Conservation (phyloP, 2,113 vertebrate genomes). For the Tursiops truncatus region DNA sequence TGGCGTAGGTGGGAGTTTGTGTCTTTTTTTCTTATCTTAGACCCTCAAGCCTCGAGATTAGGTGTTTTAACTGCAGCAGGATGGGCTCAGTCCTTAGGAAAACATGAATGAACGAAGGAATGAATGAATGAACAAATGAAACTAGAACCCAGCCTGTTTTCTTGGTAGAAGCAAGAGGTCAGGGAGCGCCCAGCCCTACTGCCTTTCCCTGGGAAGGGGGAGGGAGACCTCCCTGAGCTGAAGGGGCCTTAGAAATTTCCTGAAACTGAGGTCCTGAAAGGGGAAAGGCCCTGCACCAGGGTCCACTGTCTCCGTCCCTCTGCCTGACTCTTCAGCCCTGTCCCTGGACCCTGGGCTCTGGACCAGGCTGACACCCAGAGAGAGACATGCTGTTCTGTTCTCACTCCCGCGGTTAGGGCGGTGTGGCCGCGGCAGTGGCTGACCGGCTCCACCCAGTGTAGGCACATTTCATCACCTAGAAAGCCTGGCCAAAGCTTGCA, state of each 20-base stretch:
- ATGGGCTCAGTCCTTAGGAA: not conserved
- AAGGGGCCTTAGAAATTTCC: not conserved
- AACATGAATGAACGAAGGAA: not conserved
- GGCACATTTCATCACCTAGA: slow-evolving; percentile 27
- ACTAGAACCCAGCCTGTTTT: not conserved
- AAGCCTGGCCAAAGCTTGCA: not conserved
- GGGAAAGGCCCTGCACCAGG: not conserved
- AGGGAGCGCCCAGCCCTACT: not conserved
- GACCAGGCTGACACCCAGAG: slow-evolving; percentile 29
- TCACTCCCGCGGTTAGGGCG: not conserved
- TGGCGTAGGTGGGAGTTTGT: not conserved
- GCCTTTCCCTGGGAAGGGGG: not conserved
- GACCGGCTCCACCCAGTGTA: not conserved
- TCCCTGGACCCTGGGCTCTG: not conserved
- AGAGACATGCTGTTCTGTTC: slow-evolving; percentile 12
- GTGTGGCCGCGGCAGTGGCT: not conserved
- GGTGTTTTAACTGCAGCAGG: not conserved
- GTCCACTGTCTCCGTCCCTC: not conserved
- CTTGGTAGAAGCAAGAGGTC: not conserved
- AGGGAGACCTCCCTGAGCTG: not conserved
- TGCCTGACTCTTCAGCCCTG: not conserved
- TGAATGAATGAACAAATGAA: not conserved
- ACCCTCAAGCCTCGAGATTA: not conserved
- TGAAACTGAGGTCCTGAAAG: not conserved
- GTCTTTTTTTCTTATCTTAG: not conserved